Base-by-base conservation (phyloP, 2,888 invertebrate species). In the Choristoneura rosaceana region DNA sequence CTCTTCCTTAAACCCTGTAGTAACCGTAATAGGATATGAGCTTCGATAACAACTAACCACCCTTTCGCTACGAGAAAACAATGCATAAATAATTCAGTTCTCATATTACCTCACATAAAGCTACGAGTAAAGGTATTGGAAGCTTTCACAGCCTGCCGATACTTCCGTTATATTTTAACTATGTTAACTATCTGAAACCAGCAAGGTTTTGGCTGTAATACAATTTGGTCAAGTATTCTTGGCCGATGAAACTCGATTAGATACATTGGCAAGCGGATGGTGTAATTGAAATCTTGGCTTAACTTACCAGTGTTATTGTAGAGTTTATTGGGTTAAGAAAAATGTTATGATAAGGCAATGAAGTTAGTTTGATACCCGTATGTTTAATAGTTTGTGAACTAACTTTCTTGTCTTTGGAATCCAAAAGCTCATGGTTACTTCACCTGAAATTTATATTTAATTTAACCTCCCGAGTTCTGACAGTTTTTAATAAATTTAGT, bases 251-350 rank as follows among this genome's bases (percentile, higher is more conserved):
- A 70, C 59, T 70, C 58, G 34, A 64, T 70, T 70, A 70, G 8
- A 5, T 17, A 4, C 47, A 58, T 64, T 70, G 70, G 70, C 70
- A 64, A 59, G 50, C 50, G 64, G 33, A 5, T 10, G 34, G 41
- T n/a, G 50, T 65, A 70, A 70, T 70, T 70, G 70, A 47, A 64
- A 65, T 60, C 64, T 70, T 70, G 70, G 64, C 70, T 34, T 12
- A n/a, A 5, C 47, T 47, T 4, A 8, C 17, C 9, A 52, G 15
- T 52, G 15, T 52, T 52, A 3, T n/a, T n/a, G 52, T 43, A 12
- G 43, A 43, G 8, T 52, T 47, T 9, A 52, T 52, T 17, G 52
- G 15, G 17, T 52, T 17, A 52, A 52, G 52, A 52, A 52, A 47
- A 52, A 17, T 52, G 52, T 17, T 9, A 2, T 9, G 15, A 8